Conservation (phyloP, 2,888 invertebrate species). For the Apoda limacodes region DNA sequence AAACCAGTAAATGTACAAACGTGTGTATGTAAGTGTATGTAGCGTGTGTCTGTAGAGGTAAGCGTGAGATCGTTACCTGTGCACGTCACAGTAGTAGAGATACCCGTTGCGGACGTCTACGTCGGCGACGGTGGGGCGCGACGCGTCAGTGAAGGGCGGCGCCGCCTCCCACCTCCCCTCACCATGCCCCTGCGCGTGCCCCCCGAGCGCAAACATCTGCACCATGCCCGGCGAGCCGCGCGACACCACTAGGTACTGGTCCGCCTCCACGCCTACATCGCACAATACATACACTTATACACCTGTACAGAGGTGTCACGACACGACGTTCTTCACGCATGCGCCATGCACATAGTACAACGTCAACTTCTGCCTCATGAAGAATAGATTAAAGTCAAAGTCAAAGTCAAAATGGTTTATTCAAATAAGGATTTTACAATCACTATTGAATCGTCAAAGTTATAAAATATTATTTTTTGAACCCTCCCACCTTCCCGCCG, state of each 20-base stretch:
- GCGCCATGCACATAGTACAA: too few species aligned
- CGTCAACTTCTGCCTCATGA: too few species aligned
- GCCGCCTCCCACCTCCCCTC: constrained; percentile 66
- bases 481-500: too few species aligned
- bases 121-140: constrained; percentile 76
- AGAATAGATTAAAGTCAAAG: too few species aligned
- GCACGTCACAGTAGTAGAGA: constrained; percentile 74
- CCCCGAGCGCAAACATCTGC: constrained; percentile 68
- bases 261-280: constrained; percentile 66
- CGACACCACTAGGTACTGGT: constrained; percentile 69
- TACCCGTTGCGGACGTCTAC: constrained; percentile 71
- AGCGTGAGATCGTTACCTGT: too few species aligned
- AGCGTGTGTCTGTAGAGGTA: constrained; percentile 33
- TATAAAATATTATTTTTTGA: too few species aligned
- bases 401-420: too few species aligned
- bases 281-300: too few species aligned
- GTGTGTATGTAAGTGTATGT: constrained; percentile 24
- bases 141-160: constrained; percentile 76
- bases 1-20: too few species aligned
- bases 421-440: too few species aligned
- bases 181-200: constrained; percentile 19
- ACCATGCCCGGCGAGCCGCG: constrained; percentile 75
- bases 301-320: constrained; percentile 1
- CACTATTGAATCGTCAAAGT: too few species aligned
- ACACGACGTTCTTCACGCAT: background rate